These are phyloP conservation scores for Drosophila seguyi DNA, from an alignment of 1,140 invertebrate genomes.

Conservation along the genomic window DNA sequence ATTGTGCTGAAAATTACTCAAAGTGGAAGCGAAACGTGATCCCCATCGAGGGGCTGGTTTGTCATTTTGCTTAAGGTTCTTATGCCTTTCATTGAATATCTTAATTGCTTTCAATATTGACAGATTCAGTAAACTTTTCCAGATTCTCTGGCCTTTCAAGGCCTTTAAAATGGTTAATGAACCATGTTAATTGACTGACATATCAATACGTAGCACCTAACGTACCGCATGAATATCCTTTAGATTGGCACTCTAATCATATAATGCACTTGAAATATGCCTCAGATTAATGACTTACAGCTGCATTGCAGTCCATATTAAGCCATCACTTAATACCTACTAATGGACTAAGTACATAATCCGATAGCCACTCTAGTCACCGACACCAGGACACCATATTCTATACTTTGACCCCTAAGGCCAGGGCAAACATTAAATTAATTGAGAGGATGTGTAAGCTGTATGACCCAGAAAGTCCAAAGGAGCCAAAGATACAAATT, in stretches of 20 bases:
- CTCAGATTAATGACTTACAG: not conserved
- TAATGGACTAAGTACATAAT: constrained; percentile 38
- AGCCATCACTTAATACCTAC: constrained; percentile 33
- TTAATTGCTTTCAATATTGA: constrained; percentile 42
- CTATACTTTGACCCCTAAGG: constrained; percentile 22
- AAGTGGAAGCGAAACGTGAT: constrained; percentile 33
- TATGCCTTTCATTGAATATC: not conserved
- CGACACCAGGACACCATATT: constrained; percentile 6
- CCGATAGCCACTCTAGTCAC: constrained; percentile 41
- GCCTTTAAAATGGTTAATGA: not conserved
- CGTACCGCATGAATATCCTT: not conserved
- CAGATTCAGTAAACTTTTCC: not conserved
- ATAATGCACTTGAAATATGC: not conserved
- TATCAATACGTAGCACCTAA: not conserved
- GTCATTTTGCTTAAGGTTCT: constrained; percentile 11
- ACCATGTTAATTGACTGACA: not conserved
- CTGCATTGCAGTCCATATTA: constrained; percentile 31
- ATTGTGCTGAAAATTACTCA: constrained; percentile 36
- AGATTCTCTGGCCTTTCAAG: not conserved
- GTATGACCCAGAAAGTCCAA: constrained; percentile 1
- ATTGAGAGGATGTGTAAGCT: constrained; percentile 37
- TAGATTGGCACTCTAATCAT: not conserved
- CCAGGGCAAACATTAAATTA: constrained; percentile 27
- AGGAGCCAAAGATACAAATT: constrained; percentile 63
- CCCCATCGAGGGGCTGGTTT: not conserved